Conservation (phyloP, 2,113 vertebrate genomes). For the Channa maculata region DNA sequence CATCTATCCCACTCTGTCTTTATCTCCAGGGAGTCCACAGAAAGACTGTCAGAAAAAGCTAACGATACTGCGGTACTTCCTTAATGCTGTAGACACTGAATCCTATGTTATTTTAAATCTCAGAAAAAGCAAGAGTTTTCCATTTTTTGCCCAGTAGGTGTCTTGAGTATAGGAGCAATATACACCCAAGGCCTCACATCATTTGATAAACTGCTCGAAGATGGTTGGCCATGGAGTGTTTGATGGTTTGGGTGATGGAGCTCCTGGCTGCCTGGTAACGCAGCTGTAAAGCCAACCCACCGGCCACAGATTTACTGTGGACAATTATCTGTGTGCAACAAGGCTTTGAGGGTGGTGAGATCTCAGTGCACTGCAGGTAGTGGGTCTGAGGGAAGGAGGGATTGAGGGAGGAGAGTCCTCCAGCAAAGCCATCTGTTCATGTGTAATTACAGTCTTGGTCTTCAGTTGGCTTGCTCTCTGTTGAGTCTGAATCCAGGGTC, state of each 20-base stretch:
- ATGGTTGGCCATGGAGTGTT: not conserved
- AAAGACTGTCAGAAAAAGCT: conserved; percentile 4
- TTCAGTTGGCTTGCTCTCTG: conserved; percentile 49
- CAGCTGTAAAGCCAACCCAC: not conserved
- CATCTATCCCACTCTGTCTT: conserved; percentile 42
- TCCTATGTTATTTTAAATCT: conserved; percentile 15
- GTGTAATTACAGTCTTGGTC: conserved; percentile 72
- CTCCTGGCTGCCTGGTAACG: not conserved
- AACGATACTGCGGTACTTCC: not conserved
- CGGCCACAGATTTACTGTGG: conserved; percentile 5
- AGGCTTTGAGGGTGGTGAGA: conserved; percentile 16
- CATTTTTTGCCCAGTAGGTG: not conserved
- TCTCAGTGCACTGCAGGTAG: conserved; percentile 57
- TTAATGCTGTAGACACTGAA: not conserved
- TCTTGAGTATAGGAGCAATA: no score
- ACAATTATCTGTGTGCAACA: conserved; percentile 51
- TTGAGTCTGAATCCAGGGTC: conserved; percentile 42
- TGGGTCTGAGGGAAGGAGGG: conserved; percentile 32
- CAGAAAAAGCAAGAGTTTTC: not conserved
- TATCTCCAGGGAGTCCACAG: conserved; percentile 43
- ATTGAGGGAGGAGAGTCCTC: conserved; percentile 47
- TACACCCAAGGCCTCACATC: not conserved
- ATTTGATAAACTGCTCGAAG: not conserved
- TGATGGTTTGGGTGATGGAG: not conserved
- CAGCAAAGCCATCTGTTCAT: conserved; percentile 72